Evolutionary conservation across 2,797 vertebrate species (phyloP).

Genomic region (Uromys caudimaculatus): DNA sequence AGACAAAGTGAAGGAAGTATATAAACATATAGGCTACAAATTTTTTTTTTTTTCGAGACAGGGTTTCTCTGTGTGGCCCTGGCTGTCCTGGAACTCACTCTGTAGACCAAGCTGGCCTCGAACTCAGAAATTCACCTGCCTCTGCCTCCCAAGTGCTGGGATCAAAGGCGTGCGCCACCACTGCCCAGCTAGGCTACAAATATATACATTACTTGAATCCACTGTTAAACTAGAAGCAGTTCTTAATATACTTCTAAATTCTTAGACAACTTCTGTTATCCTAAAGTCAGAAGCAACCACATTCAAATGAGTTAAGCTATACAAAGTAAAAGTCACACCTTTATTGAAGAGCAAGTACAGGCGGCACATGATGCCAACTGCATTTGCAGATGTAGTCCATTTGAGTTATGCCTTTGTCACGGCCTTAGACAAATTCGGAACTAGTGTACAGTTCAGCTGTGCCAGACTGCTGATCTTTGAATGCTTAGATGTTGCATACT

Average conservation of each 20-base stretch:
- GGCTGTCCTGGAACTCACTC: too few species aligned
- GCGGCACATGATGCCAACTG: conserved; percentile 81
- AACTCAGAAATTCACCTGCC: too few species aligned
- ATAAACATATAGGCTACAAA: background rate
- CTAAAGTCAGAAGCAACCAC: conserved; percentile 26
- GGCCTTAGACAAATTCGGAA: too few species aligned
- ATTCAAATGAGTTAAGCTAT: conserved; percentile 64
- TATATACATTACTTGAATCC: conserved; percentile 36
- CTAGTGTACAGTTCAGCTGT: too few species aligned
- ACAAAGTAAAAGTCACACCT: conserved; percentile 70
- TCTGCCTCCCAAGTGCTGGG: too few species aligned
- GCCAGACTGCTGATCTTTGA: too few species aligned
- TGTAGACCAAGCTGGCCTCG: too few species aligned
- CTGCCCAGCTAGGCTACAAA: background rate
- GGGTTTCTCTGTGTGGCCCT: too few species aligned
- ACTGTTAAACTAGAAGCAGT: conserved; percentile 42
- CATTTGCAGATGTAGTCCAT: conserved; percentile 27
- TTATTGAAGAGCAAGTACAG: conserved; percentile 81
- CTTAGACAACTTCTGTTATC: conserved; percentile 44
- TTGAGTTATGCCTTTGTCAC: conserved; percentile 2
- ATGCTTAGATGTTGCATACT: too few species aligned
- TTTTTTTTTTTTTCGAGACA: too few species aligned
- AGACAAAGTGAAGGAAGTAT: conserved; percentile 16
- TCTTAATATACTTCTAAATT: conserved; percentile 23
- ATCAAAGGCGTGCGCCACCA: too few species aligned